These are phyloP conservation scores for Myotis daubentonii DNA, from an alignment of 2,797 vertebrate genomes.

Conservation along the genomic window DNA sequence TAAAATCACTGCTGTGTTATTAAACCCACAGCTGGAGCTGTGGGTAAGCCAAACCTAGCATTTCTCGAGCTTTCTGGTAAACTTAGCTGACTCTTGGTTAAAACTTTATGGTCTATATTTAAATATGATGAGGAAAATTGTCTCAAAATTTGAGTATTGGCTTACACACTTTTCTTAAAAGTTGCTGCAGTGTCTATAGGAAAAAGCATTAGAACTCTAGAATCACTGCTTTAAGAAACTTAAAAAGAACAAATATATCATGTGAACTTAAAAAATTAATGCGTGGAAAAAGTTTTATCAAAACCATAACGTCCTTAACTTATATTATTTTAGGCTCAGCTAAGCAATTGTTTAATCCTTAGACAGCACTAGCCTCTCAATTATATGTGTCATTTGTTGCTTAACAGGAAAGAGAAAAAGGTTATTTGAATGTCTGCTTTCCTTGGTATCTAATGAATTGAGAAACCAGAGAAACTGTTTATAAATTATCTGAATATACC, in stretches of 20 bases:
- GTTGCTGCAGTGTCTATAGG: neutral
- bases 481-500: neutral
- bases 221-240: neutral
- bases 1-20: neutral
- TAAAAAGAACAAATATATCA: neutral
- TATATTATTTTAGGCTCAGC: slow-evolving; percentile 15
- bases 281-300: neutral
- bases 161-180: neutral
- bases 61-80: neutral
- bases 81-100: neutral
- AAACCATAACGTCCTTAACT: slow-evolving; percentile 36
- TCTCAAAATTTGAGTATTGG: neutral
- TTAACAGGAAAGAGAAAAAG: slow-evolving; percentile 57
- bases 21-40: neutral
- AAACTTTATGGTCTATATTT: neutral
- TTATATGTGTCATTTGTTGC: slow-evolving; percentile 70
- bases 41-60: neutral
- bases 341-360: slow-evolving; percentile 64
- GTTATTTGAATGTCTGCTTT: slow-evolving; percentile 57
- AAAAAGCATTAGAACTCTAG: neutral
- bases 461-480: neutral
- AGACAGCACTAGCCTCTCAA: slow-evolving; percentile 54
- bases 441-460: slow-evolving; percentile 57
- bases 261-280: slow-evolving; percentile 39
- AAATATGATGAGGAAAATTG: neutral